Conservation (phyloP, 2,888 invertebrate genomes). For the Latheticus oryzae region DNA sequence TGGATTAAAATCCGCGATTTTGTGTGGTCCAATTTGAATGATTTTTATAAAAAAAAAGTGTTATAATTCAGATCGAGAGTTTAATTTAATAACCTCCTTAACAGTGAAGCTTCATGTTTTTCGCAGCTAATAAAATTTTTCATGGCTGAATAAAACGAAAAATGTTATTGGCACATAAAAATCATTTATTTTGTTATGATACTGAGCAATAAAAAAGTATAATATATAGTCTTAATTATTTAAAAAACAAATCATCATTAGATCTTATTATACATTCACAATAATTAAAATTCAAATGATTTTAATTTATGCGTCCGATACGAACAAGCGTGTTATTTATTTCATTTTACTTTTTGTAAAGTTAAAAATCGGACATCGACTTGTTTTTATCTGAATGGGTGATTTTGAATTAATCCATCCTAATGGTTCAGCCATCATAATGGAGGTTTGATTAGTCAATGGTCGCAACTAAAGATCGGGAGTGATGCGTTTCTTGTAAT, state of each 20-base stretch:
- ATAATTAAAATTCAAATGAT: constrained; percentile 30
- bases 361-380: constrained; percentile 22
- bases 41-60: constrained; percentile 23
- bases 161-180: constrained; percentile 42
- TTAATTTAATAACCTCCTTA: constrained; percentile 42
- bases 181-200: constrained; percentile 42
- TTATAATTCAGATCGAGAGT: constrained; percentile 35
- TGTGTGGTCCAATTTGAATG: constrained; percentile 33
- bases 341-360: no score
- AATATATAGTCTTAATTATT: constrained; percentile 33
- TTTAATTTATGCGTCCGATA: constrained; percentile 25
- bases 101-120: constrained; percentile 39
- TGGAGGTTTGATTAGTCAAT: constrained; percentile 51
- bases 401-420: constrained; percentile 30
- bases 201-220: constrained; percentile 30
- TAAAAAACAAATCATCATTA: constrained; percentile 33
- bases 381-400: constrained; percentile 4
- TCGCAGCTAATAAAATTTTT: constrained; percentile 45
- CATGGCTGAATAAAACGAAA: constrained; percentile 46
- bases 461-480: constrained; percentile 50
- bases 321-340: constrained; percentile 14
- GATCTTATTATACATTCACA: constrained; percentile 22
- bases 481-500: constrained; percentile 50
- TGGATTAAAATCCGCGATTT: no score
- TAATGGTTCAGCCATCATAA: constrained; percentile 39